Evolutionary conservation across 2,113 vertebrate species (phyloP).

Genomic region (Hemicordylus capensis): DNA sequence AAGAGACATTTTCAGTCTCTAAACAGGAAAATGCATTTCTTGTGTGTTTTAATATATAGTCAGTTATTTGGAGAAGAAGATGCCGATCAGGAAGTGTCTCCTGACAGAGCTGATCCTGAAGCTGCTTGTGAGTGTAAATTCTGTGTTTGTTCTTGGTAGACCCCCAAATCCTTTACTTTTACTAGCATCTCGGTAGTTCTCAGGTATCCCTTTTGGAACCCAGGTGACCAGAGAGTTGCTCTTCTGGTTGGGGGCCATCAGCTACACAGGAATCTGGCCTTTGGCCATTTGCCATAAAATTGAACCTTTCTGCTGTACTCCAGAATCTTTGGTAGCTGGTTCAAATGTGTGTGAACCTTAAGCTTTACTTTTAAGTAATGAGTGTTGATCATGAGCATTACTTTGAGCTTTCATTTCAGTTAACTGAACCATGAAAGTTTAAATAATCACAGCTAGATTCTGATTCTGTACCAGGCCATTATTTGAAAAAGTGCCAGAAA

Average conservation of each 20-base stretch:
- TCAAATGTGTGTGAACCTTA: not conserved
- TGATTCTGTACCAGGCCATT: slow-evolving; percentile 26
- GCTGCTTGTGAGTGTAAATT: slow-evolving; percentile 88
- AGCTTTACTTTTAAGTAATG: not conserved
- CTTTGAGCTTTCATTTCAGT: not conserved
- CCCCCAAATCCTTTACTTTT: not conserved
- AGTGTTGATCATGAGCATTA: not conserved
- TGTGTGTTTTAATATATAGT: slow-evolving; percentile 73
- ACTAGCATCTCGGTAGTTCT: not conserved
- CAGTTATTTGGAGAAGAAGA: slow-evolving; percentile 98
- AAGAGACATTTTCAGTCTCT: slow-evolving; percentile 13
- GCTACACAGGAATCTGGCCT: not conserved
- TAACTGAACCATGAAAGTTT: too few species aligned
- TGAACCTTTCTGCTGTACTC: not conserved
- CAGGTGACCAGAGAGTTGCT: not conserved
- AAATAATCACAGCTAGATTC: not conserved
- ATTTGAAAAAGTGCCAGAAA: slow-evolving; percentile 3
- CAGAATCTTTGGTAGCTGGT: not conserved
- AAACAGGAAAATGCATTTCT: not conserved
- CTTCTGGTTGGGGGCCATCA: not conserved
- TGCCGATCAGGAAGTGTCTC: slow-evolving; percentile 97
- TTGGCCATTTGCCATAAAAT: not conserved
- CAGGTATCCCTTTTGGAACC: not conserved
- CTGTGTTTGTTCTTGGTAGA: not conserved
- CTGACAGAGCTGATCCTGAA: slow-evolving; percentile 97